Conservation (phyloP, 2,797 vertebrate genomes). For the Gadopsis bispinosus region DNA sequence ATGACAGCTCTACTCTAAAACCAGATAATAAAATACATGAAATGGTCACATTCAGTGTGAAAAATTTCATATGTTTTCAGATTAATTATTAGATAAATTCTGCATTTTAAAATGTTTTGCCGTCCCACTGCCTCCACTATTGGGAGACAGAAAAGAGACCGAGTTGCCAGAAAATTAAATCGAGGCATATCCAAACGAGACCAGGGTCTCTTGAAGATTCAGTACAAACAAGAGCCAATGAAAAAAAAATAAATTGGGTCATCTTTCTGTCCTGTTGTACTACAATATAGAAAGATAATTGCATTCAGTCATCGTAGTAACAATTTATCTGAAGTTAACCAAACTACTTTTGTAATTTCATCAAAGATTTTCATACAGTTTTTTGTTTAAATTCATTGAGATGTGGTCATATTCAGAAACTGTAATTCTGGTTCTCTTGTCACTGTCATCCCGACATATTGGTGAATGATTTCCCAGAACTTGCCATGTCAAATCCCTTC, state of each 20-base stretch:
- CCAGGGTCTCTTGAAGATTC: constrained; percentile 66
- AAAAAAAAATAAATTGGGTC: constrained; percentile 64
- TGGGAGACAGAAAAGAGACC: constrained; percentile 61
- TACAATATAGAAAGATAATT: constrained; percentile 39
- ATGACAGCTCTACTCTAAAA: background rate
- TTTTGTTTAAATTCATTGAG: constrained; percentile 18
- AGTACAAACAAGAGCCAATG: constrained; percentile 67
- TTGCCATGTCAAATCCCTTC: constrained; percentile 39
- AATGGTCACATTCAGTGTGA: constrained; percentile 55
- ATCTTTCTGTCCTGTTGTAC: constrained; percentile 55
- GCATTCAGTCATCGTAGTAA: constrained; percentile 12
- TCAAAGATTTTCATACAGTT: constrained; percentile 17
- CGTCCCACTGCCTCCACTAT: constrained; percentile 52
- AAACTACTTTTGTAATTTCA: constrained; percentile 32
- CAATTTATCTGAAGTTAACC: constrained; percentile 35
- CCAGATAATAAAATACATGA: constrained; percentile 9
- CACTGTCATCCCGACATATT: constrained; percentile 25
- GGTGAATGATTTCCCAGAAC: constrained; percentile 30
- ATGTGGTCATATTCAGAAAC: constrained; percentile 6
- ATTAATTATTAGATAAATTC: constrained; percentile 58
- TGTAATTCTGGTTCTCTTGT: constrained; percentile 17
- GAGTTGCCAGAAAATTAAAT: constrained; percentile 76
- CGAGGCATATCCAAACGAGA: constrained; percentile 72
- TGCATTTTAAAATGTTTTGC: constrained; percentile 49
- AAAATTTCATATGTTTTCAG: constrained; percentile 57